Evolutionary conservation across 2,888 invertebrate genomes (phyloP), one percentile per base, ranked within the genome.

Genomic region (Argyresthia albistria): DNA sequence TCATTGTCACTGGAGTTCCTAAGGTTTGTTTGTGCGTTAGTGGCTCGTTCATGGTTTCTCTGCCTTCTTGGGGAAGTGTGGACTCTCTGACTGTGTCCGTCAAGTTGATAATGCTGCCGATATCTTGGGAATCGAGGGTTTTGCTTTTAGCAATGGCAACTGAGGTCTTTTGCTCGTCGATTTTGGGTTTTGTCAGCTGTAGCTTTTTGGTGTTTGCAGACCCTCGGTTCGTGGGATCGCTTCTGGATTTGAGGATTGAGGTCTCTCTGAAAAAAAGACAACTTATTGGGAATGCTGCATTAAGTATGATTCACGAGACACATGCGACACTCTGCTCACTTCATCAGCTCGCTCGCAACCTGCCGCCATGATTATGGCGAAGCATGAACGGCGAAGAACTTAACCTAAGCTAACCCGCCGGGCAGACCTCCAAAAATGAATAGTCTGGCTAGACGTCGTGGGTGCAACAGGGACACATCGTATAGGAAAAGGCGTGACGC

Each of bases 1-100:
- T 70, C 6, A 86, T 80, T 4, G 69, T 77, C 0, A 75, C 55
- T 6, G 87, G 86, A 2, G 87, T 83, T 49, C 78, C 80, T 9
- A 70, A 54, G 25, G 48, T 43, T 2, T 35, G 8, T 12, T 35
- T 47, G 4, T n/a, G 10, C 8, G 8, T 42, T 8, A 11, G 35
- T 1, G 15, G 12, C 11, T 9, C 15, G 35, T n/a, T 9, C 1
- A 14, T 48, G 9, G 43, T 35, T 46, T 76, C 66, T 58, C 66
- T 68, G 46, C 4, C 8, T 15, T 1, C 35, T 12, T 50, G 59
- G 8, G 49, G 64, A 53, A 63, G 68, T 7, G 56, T 58, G n/a
- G 65, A 59, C n/a, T 73, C 67, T 11, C 54, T 61, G 14, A 59
- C 35, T 25, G 70, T 64, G 43, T 78, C 78, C 8, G 73, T 67